These are phyloP conservation scores for Ophthalmolycus amberensis DNA, from an alignment of 2,113 vertebrate genomes.

Conservation along the genomic window DNA sequence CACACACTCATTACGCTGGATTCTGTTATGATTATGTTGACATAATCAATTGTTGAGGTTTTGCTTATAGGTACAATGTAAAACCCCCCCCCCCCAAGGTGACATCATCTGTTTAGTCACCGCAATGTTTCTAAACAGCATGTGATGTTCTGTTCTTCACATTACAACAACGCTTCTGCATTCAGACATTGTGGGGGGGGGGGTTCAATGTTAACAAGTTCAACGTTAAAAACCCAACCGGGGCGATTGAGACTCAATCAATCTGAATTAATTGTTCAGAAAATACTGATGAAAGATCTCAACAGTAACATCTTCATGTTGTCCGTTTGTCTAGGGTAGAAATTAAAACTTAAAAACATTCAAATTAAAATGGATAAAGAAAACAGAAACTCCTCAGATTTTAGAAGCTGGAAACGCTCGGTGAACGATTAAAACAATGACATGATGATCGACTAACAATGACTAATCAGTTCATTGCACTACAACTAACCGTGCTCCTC, in stretches of 20 bases:
- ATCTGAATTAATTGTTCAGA: not conserved
- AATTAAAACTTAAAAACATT: not conserved
- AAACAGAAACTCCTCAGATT: not conserved
- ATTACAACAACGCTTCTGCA: slow-evolving; percentile 3
- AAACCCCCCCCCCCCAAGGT: slow-evolving; percentile 11
- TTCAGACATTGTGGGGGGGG: not conserved
- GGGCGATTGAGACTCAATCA: not conserved
- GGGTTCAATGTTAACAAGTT: not conserved
- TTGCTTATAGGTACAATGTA: slow-evolving; percentile 14
- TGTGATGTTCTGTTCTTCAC: slow-evolving; percentile 30
- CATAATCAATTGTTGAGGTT: slow-evolving; percentile 24
- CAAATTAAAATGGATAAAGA: not conserved
- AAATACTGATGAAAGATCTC: not conserved
- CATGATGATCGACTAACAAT: not conserved
- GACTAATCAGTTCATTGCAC: not conserved
- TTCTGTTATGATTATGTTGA: slow-evolving; percentile 49
- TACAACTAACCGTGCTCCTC: not conserved
- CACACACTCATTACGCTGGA: slow-evolving; percentile 4
- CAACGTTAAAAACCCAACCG: not conserved
- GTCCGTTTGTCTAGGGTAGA: not conserved
- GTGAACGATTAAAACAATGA: not conserved
- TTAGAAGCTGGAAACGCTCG: not conserved
- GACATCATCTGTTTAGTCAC: slow-evolving; percentile 51
- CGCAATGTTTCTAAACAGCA: slow-evolving; percentile 34
- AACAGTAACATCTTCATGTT: not conserved